Base-by-base conservation (phyloP, 2,113 vertebrate genomes). In the Phalacrocorax aristotelis region DNA sequence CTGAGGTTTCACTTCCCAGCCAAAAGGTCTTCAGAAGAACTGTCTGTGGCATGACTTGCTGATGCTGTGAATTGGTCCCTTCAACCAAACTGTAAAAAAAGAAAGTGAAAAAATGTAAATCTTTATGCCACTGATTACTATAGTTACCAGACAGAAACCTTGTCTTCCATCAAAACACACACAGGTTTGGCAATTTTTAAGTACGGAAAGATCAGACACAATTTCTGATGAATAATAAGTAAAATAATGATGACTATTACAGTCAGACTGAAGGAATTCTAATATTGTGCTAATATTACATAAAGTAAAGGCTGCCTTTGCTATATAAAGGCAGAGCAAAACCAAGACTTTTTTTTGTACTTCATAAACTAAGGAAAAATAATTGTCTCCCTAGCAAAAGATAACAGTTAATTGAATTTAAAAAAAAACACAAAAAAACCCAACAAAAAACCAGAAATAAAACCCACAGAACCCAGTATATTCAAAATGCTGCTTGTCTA, bases 21-120 rank as follows among this genome's bases (percentile, higher is more conserved):
- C 99, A 99, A 96, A 99, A 99, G 49, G 98, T 98, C 96, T 98
- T 97, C 87, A 99, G 98, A 83, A 98, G 98, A 95, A 98, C 49
- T 21, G 97, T 97, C 68, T 98, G 97, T 81, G 97, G 95, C 91
- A 95, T 78, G 87, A 93, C 92, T 95, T 97, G 95, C 62, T 96
- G 91, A 81, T 61, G 92, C 82, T 97, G 94, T 74, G 97, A 98
- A 94, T 95, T 92, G 23, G 87, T 80, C 87, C 87, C 97, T 95
- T 98, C 97, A 87, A 92, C 83, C 76, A 97, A 97, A 71, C 98
- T 98, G 84, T 20, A 61, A 97, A 95, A 96, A 82, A 36, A 90
- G 83, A 90, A 94, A 21, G 94, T 21, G 13, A 94, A 97, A 69
- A 93, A 91, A 23, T 13, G 27, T 70, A 62, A 91, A 97, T 83